Percentiles rank a stretch among this genome's conserved stretches.
phyloP scores from a whole-genome alignment of 2,113 vertebrate species.

The Cyrtonyx montezumae region DNA sequence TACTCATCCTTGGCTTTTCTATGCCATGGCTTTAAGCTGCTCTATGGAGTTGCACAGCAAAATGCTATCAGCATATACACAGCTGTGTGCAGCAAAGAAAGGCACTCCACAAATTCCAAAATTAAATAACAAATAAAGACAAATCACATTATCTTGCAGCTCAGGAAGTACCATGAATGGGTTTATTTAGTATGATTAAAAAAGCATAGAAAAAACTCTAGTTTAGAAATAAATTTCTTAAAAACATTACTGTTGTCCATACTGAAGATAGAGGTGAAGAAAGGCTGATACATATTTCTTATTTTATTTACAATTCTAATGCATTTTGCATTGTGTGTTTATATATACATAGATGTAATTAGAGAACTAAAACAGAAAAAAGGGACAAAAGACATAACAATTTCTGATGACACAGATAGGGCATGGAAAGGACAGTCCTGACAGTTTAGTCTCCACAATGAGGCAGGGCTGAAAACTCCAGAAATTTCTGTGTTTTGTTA shows the following conservation, averaged over 20 bases:
- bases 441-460: background rate
- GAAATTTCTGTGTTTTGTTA: background rate
- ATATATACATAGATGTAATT: background rate
- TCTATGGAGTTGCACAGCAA: background rate
- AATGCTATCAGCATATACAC: background rate
- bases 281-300: background rate
- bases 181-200: background rate
- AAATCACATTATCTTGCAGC: slow-evolving; percentile 1
- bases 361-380: background rate
- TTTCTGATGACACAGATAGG: background rate
- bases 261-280: background rate
- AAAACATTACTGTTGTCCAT: background rate
- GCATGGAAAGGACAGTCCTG: background rate
- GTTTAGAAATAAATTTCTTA: background rate
- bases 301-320: background rate
- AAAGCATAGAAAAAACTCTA: background rate
- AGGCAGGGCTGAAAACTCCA: background rate
- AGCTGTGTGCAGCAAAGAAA: background rate
- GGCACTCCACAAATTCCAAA: background rate
- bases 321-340: background rate
- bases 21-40: background rate
- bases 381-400: background rate
- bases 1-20: background rate
- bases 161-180: background rate
- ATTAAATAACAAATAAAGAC: background rate